These are phyloP conservation scores for Agapornis canus DNA, from an alignment of 2,797 vertebrate genomes.

Conservation along the genomic window DNA sequence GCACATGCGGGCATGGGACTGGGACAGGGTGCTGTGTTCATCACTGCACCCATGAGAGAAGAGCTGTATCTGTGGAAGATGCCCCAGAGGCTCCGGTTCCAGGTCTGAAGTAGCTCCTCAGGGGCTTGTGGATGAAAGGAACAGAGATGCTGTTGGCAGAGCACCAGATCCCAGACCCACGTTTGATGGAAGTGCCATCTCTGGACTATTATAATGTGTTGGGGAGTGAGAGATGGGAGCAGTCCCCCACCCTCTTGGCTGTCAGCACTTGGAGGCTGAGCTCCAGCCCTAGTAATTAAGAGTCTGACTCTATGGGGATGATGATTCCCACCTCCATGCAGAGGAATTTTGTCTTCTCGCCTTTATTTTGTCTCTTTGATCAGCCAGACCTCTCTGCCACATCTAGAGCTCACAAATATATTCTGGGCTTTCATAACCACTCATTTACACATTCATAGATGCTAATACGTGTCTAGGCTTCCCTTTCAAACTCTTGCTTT, in stretches of 20 bases:
- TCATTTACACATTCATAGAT: slow-evolving; percentile 9
- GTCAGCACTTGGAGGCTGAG: background rate
- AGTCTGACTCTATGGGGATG: background rate
- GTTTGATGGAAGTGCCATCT: fast-evolving
- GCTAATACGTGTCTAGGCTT: background rate
- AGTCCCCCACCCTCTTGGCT: background rate
- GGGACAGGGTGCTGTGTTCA: background rate
- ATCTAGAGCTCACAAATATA: background rate
- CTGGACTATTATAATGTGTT: fast-evolving
- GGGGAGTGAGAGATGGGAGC: background rate
- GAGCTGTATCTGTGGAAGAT: fast-evolving
- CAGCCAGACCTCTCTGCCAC: slow-evolving; percentile 14
- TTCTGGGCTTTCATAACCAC: background rate
- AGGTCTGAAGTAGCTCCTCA: background rate
- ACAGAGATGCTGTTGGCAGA: background rate
- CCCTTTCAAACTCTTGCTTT: background rate
- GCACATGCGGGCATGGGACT: fast-evolving
- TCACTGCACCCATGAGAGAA: fast-evolving
- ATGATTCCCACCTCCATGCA: background rate
- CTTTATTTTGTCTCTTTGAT: slow-evolving; percentile 33
- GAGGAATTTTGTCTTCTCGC: background rate
- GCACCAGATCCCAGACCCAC: background rate
- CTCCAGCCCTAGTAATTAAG: background rate
- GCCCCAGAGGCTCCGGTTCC: fast-evolving
- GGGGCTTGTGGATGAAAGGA: background rate